Conservation (phyloP, 2,888 invertebrate species). For the Folsomia manolachei region DNA sequence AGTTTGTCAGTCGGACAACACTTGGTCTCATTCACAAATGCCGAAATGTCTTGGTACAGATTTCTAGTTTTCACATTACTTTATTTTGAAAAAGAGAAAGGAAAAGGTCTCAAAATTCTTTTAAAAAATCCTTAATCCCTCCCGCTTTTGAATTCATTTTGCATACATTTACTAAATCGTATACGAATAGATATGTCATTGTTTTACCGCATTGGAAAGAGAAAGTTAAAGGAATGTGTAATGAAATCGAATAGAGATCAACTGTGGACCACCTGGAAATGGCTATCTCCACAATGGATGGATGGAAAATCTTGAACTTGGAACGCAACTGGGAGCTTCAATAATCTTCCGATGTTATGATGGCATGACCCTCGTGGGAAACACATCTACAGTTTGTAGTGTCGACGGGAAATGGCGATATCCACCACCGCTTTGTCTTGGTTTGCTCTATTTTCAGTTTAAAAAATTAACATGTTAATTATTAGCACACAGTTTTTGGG, state of each 20-base stretch:
- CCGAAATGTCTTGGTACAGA: constrained; percentile 57
- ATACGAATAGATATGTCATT: too few species aligned
- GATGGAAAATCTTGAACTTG: constrained; percentile 79
- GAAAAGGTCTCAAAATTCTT: constrained; percentile 37
- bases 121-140: not conserved
- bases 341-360: constrained; percentile 91
- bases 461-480: constrained; percentile 16
- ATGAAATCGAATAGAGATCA: constrained; percentile 71
- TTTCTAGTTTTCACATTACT: too few species aligned
- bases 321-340: constrained; percentile 86
- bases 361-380: constrained; percentile 84
- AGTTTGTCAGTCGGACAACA: constrained; percentile 58
- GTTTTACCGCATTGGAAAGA: too few species aligned
- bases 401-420: constrained; percentile 94
- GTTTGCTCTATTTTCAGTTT: constrained; percentile 57
- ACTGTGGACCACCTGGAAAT: constrained; percentile 90
- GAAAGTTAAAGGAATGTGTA: constrained; percentile 10
- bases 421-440: constrained; percentile 83
- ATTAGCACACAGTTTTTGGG: constrained; percentile 10
- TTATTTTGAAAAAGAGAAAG: constrained; percentile 37
- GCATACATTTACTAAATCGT: too few species aligned
- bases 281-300: constrained; percentile 94
- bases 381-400: constrained; percentile 86
- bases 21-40: constrained; percentile 58
- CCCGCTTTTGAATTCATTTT: too few species aligned